These are phyloP conservation scores for Haemorhous mexicanus DNA, from an alignment of 2,113 vertebrate species.

Conservation along the genomic window DNA sequence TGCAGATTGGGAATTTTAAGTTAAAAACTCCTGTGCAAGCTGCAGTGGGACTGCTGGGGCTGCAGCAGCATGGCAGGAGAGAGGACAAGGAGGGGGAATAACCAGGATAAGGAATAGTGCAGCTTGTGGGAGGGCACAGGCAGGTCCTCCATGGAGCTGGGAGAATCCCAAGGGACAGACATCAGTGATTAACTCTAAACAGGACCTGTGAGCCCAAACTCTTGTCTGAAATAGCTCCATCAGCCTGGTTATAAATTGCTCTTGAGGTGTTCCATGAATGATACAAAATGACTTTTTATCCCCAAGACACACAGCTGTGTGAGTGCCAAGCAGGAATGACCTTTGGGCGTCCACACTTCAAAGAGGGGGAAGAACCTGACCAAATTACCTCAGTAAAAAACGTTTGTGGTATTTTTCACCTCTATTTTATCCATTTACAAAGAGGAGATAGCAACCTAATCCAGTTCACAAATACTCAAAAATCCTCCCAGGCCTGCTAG, in stretches of 20 bases:
- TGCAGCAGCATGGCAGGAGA: background rate
- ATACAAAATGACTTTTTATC: background rate
- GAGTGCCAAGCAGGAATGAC: background rate
- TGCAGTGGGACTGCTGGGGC: background rate
- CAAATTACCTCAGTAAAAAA: background rate
- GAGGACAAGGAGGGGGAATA: background rate
- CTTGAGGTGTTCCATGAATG: no score
- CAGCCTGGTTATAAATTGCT: background rate
- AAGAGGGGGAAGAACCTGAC: background rate
- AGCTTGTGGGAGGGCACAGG: background rate
- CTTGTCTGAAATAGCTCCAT: background rate
- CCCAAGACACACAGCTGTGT: background rate
- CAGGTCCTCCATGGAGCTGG: background rate
- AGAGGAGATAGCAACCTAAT: background rate
- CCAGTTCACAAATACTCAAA: background rate
- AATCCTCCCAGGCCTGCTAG: background rate
- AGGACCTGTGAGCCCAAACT: background rate
- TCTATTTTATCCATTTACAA: background rate
- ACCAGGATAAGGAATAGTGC: fast-evolving
- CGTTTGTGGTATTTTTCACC: background rate
- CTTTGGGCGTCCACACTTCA: background rate
- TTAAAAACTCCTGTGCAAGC: background rate
- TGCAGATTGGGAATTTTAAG: background rate
- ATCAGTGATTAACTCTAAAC: background rate
- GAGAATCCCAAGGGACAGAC: background rate